Conservation (phyloP, 2,113 vertebrate genomes). For the Mystacornis crossleyi region DNA sequence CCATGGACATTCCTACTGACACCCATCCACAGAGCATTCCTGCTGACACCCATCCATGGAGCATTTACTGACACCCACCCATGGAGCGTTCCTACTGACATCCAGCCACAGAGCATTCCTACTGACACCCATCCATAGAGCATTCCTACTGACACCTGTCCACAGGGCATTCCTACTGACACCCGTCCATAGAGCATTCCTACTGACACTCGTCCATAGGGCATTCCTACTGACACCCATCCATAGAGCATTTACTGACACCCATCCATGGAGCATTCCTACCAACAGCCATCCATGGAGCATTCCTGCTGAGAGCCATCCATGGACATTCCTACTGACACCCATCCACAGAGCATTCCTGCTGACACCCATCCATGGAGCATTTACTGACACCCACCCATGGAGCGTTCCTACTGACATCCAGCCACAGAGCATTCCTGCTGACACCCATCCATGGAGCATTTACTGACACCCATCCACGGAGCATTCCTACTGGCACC, state of each 20-base stretch:
- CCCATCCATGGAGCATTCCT: too few species aligned
- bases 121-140: background rate
- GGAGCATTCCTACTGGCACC: background rate
- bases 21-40: too few species aligned
- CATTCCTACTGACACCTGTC: background rate
- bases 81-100: fast-evolving
- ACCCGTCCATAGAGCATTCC: too few species aligned
- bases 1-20: too few species aligned
- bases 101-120: fast-evolving
- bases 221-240: too few species aligned
- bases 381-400: background rate
- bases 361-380: background rate
- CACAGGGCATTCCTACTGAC: background rate
- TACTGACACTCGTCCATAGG: too few species aligned
- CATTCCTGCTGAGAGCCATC: too few species aligned
- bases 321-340: too few species aligned
- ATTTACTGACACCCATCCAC: too few species aligned
- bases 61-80: background rate
- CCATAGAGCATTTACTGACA: too few species aligned
- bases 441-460: background rate
- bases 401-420: fast-evolving
- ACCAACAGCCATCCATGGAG: too few species aligned
- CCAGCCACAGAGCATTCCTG: background rate
- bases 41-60: background rate
- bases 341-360: too few species aligned